Percentiles rank a stretch among this genome's conserved stretches.
Conservation (phyloP, 2,888 invertebrate species). For the Cephus pulcher region DNA sequence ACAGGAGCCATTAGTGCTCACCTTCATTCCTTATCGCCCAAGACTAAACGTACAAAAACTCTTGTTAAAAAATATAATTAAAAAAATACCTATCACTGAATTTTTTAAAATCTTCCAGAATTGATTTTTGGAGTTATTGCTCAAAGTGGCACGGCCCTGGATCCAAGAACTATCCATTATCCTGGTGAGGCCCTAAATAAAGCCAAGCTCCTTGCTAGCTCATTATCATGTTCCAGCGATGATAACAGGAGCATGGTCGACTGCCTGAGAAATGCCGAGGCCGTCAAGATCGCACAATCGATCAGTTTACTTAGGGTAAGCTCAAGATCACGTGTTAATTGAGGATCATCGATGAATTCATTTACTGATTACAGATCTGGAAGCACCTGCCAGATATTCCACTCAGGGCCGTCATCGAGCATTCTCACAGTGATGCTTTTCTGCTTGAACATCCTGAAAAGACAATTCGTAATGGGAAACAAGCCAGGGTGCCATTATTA, state of each 20-base stretch:
- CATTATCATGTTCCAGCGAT: slow-evolving; percentile 10
- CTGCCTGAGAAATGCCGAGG: slow-evolving; percentile 16
- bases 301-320: slow-evolving; percentile 15
- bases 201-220: slow-evolving; percentile 14
- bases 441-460: slow-evolving; percentile 21
- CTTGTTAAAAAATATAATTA: neutral
- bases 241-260: slow-evolving; percentile 13
- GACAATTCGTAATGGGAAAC: slow-evolving; percentile 13
- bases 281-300: slow-evolving; percentile 11
- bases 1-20: slow-evolving; percentile 42
- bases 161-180: slow-evolving; percentile 31
- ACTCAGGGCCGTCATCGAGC: slow-evolving; percentile 15
- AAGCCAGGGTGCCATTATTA: slow-evolving; percentile 18
- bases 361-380: slow-evolving; percentile 10
- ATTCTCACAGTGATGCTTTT: slow-evolving; percentile 12
- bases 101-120: slow-evolving; percentile 27
- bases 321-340: neutral
- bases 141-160: slow-evolving; percentile 42
- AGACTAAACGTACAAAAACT: slow-evolving; percentile 40
- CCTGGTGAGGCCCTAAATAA: slow-evolving; percentile 15
- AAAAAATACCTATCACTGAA: neutral
- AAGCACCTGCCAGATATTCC: slow-evolving; percentile 13
- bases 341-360: neutral
- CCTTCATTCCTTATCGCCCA: slow-evolving; percentile 40
- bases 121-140: slow-evolving; percentile 53